These are phyloP conservation scores for Hirundo rustica DNA, from an alignment of 2,797 vertebrate species.

Conservation along the genomic window DNA sequence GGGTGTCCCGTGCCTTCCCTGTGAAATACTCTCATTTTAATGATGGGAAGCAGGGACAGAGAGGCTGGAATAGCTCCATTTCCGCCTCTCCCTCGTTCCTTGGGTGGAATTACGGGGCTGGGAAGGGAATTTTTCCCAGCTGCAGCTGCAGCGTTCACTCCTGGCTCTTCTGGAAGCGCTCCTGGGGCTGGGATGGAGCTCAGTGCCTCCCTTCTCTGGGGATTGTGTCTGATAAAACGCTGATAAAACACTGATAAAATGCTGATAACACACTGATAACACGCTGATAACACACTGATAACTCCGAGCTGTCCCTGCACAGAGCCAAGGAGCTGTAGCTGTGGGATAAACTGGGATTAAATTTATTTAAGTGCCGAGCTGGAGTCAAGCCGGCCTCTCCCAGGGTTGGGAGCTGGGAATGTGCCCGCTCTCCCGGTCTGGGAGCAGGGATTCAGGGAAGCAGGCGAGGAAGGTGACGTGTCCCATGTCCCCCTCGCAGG, in stretches of 20 bases:
- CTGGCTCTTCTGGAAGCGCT: not conserved
- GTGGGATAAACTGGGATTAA: not conserved
- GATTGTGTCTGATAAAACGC: not conserved
- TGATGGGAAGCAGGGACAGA: not conserved
- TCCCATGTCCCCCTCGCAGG: conserved; percentile 68
- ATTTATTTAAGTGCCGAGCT: not conserved
- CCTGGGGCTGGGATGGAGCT: not conserved
- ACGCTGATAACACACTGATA: not conserved
- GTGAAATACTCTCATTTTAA: not conserved
- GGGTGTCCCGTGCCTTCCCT: not conserved
- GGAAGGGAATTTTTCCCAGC: not conserved
- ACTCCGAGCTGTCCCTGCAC: not conserved
- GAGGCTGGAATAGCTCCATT: not conserved
- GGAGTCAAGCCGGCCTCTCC: not conserved
- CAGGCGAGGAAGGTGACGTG: not conserved
- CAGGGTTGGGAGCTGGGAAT: rapidly evolving
- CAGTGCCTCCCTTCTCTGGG: not conserved
- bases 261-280: too few relatives aligned
- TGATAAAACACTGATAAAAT: not conserved
- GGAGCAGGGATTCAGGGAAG: too few relatives aligned
- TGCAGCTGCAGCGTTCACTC: not conserved
- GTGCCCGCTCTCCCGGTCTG: not conserved
- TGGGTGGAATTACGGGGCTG: not conserved
- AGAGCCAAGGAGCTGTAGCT: not conserved
- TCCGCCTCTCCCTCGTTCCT: not conserved